Evolutionary conservation across 2,113 vertebrate genomes (phyloP), one percentile per base, ranked within the genome.

Genomic region (Podarcis muralis): DNA sequence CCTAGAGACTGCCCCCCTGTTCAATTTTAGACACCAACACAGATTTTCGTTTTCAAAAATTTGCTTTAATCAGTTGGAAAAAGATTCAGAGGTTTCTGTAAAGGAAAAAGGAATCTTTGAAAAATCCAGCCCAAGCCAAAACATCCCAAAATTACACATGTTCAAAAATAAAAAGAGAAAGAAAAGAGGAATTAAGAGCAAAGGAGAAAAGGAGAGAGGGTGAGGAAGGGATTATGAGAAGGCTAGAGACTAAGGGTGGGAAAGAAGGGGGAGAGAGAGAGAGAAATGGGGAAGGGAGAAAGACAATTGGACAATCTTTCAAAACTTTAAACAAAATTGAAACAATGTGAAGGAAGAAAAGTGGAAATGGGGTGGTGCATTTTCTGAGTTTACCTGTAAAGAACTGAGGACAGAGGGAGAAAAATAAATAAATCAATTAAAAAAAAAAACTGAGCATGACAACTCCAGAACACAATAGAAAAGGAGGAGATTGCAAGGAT

Each of bases 81-180:
- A 93, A 87, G 89, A 77, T 92, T 89, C 82, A 72, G 92, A 86
- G 53, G 85, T 90, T 85, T 96, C 94, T 95, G 96, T 94, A 94
- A 95, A 94, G 83, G 84, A 93, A 89, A 89, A 96, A 94, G 95
- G 92, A 94, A 94, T 92, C 93, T 77, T 91, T 89, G 94, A 95
- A 94, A 88, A 93, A 95, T 95, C 93, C 95, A 96, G 94, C 95
- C 94, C 89, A 62, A 94, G 88, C 93, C 86, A 90, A 84, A 94
- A 93, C 93, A 88, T 86, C 95, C 94, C 93, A 93, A 94, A 94
- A 89, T 93, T 95, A 94, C 94, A 96, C 94, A 95, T 85, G 59
- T 90, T 89, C 79, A 77, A 93, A 80, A 93, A 94, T 92, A 93
- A 92, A 92, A 87, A 92, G 25, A 66, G 77, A 74, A 92, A 86